Conservation (phyloP, 2,113 vertebrate genomes). For the Isichthys henryi region DNA sequence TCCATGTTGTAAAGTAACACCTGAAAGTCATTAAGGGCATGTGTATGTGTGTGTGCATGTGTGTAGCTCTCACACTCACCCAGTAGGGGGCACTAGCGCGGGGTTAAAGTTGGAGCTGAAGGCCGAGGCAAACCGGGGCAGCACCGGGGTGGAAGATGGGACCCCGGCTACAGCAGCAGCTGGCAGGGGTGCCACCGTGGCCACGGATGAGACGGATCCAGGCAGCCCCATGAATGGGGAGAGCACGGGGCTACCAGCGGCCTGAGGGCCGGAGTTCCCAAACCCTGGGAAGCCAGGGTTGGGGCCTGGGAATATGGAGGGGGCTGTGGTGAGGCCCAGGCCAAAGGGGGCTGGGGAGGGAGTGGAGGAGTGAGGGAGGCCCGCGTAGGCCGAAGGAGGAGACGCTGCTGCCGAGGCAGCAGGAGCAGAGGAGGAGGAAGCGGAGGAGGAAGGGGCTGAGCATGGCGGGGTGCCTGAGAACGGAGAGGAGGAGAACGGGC, state of each 20-base stretch:
- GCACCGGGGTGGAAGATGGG: constrained; percentile 75
- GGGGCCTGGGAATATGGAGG: constrained; percentile 78
- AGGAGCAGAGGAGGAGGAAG: constrained; percentile 42
- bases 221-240: constrained; percentile 85
- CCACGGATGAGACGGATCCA: constrained; percentile 71
- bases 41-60: too few relatives aligned
- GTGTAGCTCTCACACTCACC: constrained; percentile 53
- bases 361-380: constrained; percentile 59
- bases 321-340: constrained; percentile 72
- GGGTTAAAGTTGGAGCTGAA: constrained; percentile 95
- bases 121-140: constrained; percentile 88
- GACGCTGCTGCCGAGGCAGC: constrained; percentile 41
- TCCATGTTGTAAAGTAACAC: neutral
- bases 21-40: neutral
- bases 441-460: constrained; percentile 40
- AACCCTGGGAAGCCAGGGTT: constrained; percentile 77
- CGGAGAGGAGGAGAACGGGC: constrained; percentile 67
- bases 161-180: constrained; percentile 56
- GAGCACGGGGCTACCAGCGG: constrained; percentile 76
- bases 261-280: constrained; percentile 71
- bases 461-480: constrained; percentile 56
- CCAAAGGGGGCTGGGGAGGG: constrained; percentile 67
- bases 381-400: constrained; percentile 60
- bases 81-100: constrained; percentile 74
- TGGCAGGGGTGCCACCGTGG: constrained; percentile 76